phyloP scores from a whole-genome alignment of 2,888 invertebrate genomes.

The Myopa testacea region DNA sequence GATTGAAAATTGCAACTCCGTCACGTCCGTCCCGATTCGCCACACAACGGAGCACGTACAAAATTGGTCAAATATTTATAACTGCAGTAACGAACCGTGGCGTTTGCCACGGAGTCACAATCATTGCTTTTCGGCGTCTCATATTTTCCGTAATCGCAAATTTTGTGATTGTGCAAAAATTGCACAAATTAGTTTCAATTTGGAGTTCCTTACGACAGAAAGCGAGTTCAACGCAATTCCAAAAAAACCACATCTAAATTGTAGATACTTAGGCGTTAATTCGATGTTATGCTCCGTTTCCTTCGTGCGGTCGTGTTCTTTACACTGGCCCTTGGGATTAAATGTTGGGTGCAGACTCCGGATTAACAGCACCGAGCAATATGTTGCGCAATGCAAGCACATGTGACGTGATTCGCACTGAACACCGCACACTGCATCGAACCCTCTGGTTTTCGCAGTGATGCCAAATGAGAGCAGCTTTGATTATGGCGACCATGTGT shows the following conservation, averaged over 20 bases:
- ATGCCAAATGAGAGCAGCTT: too few relatives aligned
- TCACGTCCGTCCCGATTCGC: constrained; percentile 48
- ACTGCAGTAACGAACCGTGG: constrained; percentile 19
- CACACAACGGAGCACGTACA: constrained; percentile 46
- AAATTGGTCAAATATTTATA: constrained; percentile 49
- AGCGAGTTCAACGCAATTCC: not conserved
- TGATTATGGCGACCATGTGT: too few relatives aligned
- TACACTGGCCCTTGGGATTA: not conserved
- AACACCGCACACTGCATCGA: too few relatives aligned
- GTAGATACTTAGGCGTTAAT: too few relatives aligned
- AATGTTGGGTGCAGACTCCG: not conserved
- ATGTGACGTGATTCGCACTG: not conserved
- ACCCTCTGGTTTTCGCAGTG: too few relatives aligned
- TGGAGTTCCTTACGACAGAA: not conserved
- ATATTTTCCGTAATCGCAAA: constrained; percentile 9
- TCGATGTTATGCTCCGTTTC: not conserved
- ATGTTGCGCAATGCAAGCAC: not conserved
- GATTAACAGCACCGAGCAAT: not conserved
- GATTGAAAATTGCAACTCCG: constrained; percentile 40
- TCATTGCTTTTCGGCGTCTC: constrained; percentile 17
- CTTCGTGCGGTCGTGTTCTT: not conserved
- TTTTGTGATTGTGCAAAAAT: not conserved
- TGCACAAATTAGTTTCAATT: constrained; percentile 17
- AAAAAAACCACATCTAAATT: too few relatives aligned
- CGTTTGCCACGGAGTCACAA: not conserved